Evolutionary conservation across 23 tunicate species (phyloP), one percentile per base, ranked within the genome.

Genomic region (Trididemnum clinides): DNA sequence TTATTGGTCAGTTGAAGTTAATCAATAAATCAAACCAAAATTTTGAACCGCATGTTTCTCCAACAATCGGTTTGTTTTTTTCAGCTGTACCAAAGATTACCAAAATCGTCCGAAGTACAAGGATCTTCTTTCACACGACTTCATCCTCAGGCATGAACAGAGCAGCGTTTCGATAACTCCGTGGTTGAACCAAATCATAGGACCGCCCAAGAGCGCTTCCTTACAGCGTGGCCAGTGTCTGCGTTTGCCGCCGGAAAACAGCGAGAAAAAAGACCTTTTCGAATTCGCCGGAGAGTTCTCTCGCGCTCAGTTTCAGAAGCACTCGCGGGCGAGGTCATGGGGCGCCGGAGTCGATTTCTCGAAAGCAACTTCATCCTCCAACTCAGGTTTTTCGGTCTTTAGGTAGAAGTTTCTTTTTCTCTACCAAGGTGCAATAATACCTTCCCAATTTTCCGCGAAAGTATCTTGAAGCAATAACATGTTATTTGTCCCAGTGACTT

Each of bases 31-130:
- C n/a, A n/a, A n/a, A n/a, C n/a, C n/a, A n/a, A n/a, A n/a, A n/a
- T n/a, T n/a, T n/a, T n/a, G n/a, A n/a, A n/a, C n/a, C n/a, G n/a
- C n/a, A n/a, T n/a, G n/a, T n/a, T n/a, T n/a, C n/a, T n/a, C n/a
- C n/a, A 44, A 44, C 10, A 44, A 44, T 7, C 15, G 15, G 54
- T 44, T 59, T 59, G 18, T 78, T 2, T 30, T 28, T 31, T 83
- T 5, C 90, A 93, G 98, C 64, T 93, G 98, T 64, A 93, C 98
- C 33, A 93, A 93, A 70, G 72, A 88, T 44, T 84, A 80, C 57
- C 63, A 33, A 6, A 80, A 88, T 10, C 83, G 99, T 51, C 99
- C 99, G 26, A 96, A 96, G 81, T 96, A 96, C 82, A 73, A 59
- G n/a, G 88, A 91, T 34, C 91, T 96, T 25, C 84, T 96, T 19